Percentiles rank a stretch among this genome's conserved stretches.
These are phyloP conservation scores for Chaitophorus viminalis DNA, from an alignment of 2,888 invertebrate genomes.

Conservation along the genomic window DNA sequence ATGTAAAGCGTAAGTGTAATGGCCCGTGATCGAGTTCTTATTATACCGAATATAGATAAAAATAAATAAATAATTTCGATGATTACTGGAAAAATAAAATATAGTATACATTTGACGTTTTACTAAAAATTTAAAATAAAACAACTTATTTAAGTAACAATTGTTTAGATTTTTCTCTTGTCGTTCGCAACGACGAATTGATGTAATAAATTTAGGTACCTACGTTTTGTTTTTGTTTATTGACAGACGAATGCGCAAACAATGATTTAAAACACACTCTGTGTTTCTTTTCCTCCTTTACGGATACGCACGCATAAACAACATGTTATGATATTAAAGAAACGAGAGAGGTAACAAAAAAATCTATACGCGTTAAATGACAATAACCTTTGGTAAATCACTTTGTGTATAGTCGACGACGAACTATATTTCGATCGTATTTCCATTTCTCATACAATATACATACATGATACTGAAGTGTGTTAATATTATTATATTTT, in stretches of 20 bases:
- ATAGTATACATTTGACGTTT: background rate
- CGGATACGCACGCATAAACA: background rate
- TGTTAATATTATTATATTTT: no score
- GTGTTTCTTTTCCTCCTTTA: background rate
- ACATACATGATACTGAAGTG: no score
- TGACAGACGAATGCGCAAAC: background rate
- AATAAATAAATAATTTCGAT: no score
- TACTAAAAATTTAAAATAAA: no score
- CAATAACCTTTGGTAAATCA: conserved; percentile 11
- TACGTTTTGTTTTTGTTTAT: background rate
- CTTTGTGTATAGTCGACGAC: background rate
- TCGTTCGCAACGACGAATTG: background rate
- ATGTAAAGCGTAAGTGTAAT: no score
- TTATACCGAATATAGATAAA: no score
- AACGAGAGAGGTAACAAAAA: background rate
- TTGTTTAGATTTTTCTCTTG: background rate
- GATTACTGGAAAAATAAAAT: no score
- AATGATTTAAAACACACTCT: background rate
- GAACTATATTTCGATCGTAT: background rate
- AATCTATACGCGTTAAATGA: background rate
- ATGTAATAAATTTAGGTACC: background rate
- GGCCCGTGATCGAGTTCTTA: no score
- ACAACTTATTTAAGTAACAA: no score
- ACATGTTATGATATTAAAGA: background rate
- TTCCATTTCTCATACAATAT: background rate